Percentiles rank a stretch among this genome's conserved stretches.
These are phyloP conservation scores for Portevinia maculata DNA, from an alignment of 2,888 invertebrate species.

Conservation along the genomic window DNA sequence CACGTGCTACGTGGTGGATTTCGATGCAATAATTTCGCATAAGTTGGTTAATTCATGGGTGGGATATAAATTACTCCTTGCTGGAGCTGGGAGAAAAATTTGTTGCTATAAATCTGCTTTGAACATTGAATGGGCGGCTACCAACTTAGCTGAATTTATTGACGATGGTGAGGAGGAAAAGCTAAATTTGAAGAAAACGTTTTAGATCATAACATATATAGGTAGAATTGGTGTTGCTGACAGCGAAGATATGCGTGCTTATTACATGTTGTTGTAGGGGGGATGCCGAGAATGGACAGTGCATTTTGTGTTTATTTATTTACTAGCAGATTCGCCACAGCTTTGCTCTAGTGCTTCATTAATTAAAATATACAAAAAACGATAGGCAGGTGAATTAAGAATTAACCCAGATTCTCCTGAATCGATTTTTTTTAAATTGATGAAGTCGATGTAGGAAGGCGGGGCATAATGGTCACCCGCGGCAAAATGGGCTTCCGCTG, in stretches of 20 bases:
- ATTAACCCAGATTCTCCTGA: no score
- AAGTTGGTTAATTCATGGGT: conserved; percentile 66
- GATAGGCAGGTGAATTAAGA: no score
- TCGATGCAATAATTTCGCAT: conserved; percentile 42
- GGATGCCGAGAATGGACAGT: no score
- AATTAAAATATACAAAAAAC: no score
- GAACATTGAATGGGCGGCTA: conserved; percentile 57
- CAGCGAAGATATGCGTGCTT: not conserved
- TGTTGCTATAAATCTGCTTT: conserved; percentile 49
- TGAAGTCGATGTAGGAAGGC: no score
- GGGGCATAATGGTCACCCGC: no score
- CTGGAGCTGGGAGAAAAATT: not conserved
- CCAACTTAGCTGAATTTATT: conserved; percentile 46
- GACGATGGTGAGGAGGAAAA: conserved; percentile 10
- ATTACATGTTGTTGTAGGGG: not conserved
- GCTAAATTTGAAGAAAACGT: conserved; percentile 31
- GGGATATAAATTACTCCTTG: conserved; percentile 45
- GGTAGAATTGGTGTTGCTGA: conserved; percentile 1
- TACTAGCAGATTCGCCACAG: no score
- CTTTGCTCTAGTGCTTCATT: no score
- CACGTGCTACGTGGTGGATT: conserved; percentile 53
- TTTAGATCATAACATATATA: conserved; percentile 36
- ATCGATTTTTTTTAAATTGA: no score
- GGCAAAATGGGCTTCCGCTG: no score
- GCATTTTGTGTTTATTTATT: no score